Evolutionary conservation across 2,888 invertebrate species (phyloP).

Genomic region (Muscina levida): DNA sequence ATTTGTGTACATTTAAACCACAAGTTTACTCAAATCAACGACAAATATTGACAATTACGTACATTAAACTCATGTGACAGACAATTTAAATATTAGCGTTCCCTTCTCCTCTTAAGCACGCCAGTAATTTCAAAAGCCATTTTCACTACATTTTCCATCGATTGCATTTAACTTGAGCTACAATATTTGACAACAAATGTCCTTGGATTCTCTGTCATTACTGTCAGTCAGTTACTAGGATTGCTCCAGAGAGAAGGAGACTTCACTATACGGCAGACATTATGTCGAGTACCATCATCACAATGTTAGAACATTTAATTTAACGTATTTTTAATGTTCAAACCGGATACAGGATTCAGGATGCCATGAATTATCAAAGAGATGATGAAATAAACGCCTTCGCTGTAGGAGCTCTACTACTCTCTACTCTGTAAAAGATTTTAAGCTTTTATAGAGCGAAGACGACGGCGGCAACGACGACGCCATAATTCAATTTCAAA

Average conservation of each 20-base stretch:
- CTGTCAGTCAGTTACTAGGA: background rate
- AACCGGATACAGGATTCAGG: conserved; percentile 24
- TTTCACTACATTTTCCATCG: conserved; percentile 23
- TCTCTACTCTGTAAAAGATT: background rate
- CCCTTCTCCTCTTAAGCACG: too few species aligned
- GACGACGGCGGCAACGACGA: background rate
- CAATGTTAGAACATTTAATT: conserved; percentile 25
- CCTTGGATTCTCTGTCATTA: conserved; percentile 11
- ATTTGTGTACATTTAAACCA: too few species aligned
- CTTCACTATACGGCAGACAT: background rate
- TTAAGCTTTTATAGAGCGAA: conserved; percentile 1
- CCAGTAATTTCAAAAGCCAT: background rate
- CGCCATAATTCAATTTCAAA: conserved; percentile 64
- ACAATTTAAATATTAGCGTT: too few species aligned
- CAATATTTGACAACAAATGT: background rate
- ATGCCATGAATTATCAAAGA: background rate
- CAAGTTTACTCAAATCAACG: too few species aligned
- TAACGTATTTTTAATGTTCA: conserved; percentile 35
- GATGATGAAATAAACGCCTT: conserved; percentile 13
- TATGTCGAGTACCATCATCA: background rate
- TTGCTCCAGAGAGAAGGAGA: background rate
- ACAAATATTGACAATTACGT: too few species aligned
- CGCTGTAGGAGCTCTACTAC: background rate
- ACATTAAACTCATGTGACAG: too few species aligned
- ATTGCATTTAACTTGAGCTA: background rate